A percentile compares a stretch with the other conserved stretches of the same genome.
Conservation (phyloP, 2,797 vertebrate genomes). For the Melanotaenia pygmaea region DNA sequence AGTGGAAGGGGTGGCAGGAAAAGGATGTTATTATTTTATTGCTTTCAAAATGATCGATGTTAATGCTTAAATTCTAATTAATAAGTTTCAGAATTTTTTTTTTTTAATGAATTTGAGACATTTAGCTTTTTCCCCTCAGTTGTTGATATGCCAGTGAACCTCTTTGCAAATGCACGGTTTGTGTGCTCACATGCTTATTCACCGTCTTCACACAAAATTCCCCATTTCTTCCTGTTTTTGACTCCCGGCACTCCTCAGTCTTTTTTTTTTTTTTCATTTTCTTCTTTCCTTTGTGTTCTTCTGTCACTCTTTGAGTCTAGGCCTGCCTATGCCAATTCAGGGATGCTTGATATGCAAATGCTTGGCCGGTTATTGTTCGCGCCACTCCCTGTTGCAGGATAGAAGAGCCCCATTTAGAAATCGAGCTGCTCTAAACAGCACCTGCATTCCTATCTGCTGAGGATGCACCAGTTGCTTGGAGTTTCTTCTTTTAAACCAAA, state of each 20-base stretch:
- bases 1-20: slow-evolving; percentile 18
- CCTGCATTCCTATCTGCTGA: slow-evolving; percentile 27
- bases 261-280: slow-evolving; percentile 6
- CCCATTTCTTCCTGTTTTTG: slow-evolving; percentile 11
- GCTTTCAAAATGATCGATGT: slow-evolving; percentile 48
- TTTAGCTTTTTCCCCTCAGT: slow-evolving; percentile 26
- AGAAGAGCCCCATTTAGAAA: slow-evolving; percentile 57
- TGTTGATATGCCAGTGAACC: slow-evolving; percentile 48
- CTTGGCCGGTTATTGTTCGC: slow-evolving; percentile 42
- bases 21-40: not conserved
- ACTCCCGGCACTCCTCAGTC: slow-evolving; percentile 12
- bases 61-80: slow-evolving; percentile 48
- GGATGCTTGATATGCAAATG: slow-evolving; percentile 63
- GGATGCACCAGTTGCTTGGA: slow-evolving; percentile 40
- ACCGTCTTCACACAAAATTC: slow-evolving; percentile 18
- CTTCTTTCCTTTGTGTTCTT: slow-evolving; percentile 2
- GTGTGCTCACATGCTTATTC: slow-evolving; percentile 3
- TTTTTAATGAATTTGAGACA: slow-evolving; percentile 33
- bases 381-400: slow-evolving; percentile 42
- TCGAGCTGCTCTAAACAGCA: slow-evolving; percentile 16
- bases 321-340: slow-evolving; percentile 31
- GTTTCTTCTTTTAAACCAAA: slow-evolving; percentile 19
- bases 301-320: slow-evolving; percentile 23
- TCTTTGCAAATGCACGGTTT: slow-evolving; percentile 21
- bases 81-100: slow-evolving; percentile 14